Conservation (phyloP, 1,140 invertebrate genomes). For the Drosophila bocki region DNA sequence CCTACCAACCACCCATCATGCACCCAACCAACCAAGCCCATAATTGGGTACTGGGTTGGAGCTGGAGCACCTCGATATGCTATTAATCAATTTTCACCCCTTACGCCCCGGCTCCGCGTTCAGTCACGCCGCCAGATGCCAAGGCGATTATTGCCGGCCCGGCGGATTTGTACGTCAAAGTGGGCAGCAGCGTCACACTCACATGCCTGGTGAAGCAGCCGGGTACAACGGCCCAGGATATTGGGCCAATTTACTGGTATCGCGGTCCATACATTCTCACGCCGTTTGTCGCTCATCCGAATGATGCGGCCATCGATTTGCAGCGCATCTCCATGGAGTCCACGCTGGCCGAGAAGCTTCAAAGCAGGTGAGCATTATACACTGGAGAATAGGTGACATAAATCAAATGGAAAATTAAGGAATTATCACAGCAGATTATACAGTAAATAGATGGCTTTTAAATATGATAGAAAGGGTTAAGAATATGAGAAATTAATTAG, state of each 20-base stretch:
- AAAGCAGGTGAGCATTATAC: constrained; percentile 73
- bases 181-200: constrained; percentile 92
- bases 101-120: constrained; percentile 29
- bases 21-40: not conserved
- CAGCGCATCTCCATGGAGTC: constrained; percentile 84
- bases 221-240: constrained; percentile 89
- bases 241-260: constrained; percentile 94
- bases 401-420: not conserved
- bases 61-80: constrained; percentile 48
- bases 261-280: constrained; percentile 86
- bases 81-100: constrained; percentile 71
- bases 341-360: constrained; percentile 74
- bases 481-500: not conserved
- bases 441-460: no score
- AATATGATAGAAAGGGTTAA: no score
- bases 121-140: constrained; percentile 89
- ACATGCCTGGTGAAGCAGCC: constrained; percentile 94
- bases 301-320: constrained; percentile 85
- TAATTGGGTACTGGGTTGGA: constrained; percentile 19
- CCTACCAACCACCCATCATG: not conserved
- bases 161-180: constrained; percentile 93
- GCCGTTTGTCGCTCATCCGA: constrained; percentile 84
- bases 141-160: constrained; percentile 92
- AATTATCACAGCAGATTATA: no score
- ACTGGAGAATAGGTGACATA: not conserved